A percentile compares a stretch with the other conserved stretches of the same genome.
Conservation (phyloP, 2,113 vertebrate genomes). For the Muntiacus muntjak region DNA sequence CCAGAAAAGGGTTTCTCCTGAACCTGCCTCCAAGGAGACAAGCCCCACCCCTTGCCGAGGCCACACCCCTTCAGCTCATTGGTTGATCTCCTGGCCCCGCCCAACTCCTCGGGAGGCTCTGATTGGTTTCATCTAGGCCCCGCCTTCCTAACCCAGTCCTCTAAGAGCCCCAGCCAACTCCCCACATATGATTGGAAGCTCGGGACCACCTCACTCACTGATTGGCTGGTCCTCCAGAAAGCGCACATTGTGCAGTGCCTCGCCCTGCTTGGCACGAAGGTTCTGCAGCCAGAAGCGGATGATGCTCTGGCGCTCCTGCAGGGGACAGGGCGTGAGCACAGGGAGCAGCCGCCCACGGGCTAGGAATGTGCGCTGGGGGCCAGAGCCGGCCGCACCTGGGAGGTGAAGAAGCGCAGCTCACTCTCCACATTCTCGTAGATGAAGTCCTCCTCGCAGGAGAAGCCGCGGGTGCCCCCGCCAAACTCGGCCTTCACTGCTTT, state of each 20-base stretch:
- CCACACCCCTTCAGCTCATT: conserved; percentile 85
- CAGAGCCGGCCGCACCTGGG: conserved; percentile 84
- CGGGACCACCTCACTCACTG: conserved; percentile 83
- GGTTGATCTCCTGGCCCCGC: conserved; percentile 61
- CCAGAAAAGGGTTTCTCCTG: conserved; percentile 77
- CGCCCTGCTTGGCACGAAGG: conserved; percentile 94
- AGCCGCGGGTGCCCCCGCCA: conserved; percentile 89
- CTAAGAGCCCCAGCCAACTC: neutral
- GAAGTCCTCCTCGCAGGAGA: conserved; percentile 97
- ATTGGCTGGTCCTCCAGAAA: conserved; percentile 98
- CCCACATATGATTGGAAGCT: neutral
- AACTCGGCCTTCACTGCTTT: conserved; percentile 94
- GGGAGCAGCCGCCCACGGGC: fast-evolving
- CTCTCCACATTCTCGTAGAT: conserved; percentile 98
- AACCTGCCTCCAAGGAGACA: conserved; percentile 74
- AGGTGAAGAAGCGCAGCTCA: conserved; percentile 95
- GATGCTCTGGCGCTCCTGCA: conserved; percentile 95
- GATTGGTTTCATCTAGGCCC: neutral
- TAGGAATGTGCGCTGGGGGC: neutral
- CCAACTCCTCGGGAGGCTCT: neutral
- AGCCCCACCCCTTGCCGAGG: conserved; percentile 88
- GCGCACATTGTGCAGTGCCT: conserved; percentile 93
- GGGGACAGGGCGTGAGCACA: neutral
- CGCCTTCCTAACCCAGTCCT: neutral
- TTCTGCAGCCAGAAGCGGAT: conserved; percentile 98